These are phyloP conservation scores for Mustelus asterias DNA, from an alignment of 2,113 vertebrate species.

Conservation along the genomic window DNA sequence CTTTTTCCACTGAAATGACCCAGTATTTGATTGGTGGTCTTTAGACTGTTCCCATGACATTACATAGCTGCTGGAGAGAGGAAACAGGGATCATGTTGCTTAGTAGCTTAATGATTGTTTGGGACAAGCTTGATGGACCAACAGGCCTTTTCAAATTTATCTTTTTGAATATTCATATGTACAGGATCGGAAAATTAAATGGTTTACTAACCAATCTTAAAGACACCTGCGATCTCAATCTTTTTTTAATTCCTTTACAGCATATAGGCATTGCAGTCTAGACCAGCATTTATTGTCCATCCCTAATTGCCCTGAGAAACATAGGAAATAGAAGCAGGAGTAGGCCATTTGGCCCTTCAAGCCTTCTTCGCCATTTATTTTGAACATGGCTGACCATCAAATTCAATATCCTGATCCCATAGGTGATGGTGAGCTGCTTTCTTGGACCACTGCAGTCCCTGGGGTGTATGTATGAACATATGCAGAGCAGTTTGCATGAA, in stretches of 20 bases:
- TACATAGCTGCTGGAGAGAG: neutral
- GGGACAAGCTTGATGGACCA: neutral
- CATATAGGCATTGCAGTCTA: too few species aligned
- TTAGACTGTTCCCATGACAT: neutral
- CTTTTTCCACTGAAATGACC: neutral
- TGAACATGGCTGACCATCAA: too few species aligned
- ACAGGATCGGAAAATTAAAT: neutral
- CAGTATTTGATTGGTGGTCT: neutral
- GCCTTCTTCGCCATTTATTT: too few species aligned
- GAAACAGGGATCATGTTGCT: neutral
- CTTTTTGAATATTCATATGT: neutral
- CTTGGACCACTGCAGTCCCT: too few species aligned
- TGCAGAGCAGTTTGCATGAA: neutral
- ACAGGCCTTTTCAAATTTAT: neutral
- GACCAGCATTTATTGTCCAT: too few species aligned
- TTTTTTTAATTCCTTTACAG: too few species aligned
- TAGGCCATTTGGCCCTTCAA: too few species aligned
- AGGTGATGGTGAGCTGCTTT: too few species aligned
- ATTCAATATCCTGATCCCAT: too few species aligned
- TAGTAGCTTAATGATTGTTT: neutral
- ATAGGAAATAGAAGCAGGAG: too few species aligned
- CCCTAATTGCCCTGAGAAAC: too few species aligned
- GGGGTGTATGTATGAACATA: neutral
- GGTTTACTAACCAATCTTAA: neutral
- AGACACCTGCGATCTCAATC: neutral